Percentiles rank a stretch among this genome's conserved stretches.
Evolutionary conservation across 2,113 vertebrate species (phyloP).

Genomic region (Alethe diademata): DNA sequence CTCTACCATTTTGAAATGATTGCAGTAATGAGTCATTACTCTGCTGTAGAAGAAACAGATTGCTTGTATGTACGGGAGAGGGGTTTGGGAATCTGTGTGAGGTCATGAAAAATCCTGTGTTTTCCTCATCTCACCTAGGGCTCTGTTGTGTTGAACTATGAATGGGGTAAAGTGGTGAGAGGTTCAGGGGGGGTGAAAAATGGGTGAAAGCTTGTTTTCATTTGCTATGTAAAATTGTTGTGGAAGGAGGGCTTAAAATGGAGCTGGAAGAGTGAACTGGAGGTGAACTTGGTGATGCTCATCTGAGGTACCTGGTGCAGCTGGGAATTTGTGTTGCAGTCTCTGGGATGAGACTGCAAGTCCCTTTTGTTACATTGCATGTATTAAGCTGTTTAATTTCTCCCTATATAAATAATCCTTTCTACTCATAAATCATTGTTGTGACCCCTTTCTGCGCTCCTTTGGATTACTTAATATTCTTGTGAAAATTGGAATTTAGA

Average conservation of each 20-base stretch:
- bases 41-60: background rate
- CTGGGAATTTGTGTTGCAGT: background rate
- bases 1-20: background rate
- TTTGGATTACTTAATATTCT: background rate
- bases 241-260: background rate
- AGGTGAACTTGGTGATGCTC: background rate
- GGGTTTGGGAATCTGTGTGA: background rate
- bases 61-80: background rate
- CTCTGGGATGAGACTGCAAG: background rate
- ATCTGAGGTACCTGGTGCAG: background rate
- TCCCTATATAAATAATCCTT: background rate
- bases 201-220: background rate
- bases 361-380: accelerated
- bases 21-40: background rate
- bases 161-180: background rate
- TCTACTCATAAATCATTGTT: background rate
- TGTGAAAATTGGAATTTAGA: background rate
- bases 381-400: background rate
- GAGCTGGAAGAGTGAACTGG: background rate
- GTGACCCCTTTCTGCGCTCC: background rate
- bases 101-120: background rate
- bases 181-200: background rate
- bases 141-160: background rate
- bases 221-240: background rate
- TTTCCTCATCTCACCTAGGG: background rate